Evolutionary conservation across 92 coral and sea anemone species (phyloP), one percentile per base, ranked within the genome.

Genomic region (Parazoanthus darwini): DNA sequence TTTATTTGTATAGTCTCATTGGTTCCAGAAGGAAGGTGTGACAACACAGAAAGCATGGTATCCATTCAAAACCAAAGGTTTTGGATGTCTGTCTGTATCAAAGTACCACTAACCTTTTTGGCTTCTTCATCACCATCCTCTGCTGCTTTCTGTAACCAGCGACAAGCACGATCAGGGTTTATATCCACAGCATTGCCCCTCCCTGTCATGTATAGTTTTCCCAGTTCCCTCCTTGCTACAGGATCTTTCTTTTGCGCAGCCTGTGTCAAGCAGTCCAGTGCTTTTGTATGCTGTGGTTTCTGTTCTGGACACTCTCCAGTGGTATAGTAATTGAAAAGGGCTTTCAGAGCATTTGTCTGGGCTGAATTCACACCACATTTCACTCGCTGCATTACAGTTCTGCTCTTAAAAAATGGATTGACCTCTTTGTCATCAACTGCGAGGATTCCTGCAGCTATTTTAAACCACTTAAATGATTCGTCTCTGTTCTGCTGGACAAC

Each of bases 401-500:
- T 80, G 38, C 83, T 54, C 25, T 80, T 80, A 20, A 13, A 29
- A 23, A 80, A 22, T 78, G 7, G 36, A 80, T 80, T 35, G 29
- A 26, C 39, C 26, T 23, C 22, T 46, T 1, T 26, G 38, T 25
- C 54, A 46, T 50, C 48, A 8, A 1, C 16, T 6, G 38, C 67
- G 13, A 79, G 70, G 43, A 80, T 26, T 33, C 67, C 83, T 10
- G 83, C 83, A 50, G 83, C 83, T 26, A 54, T 80, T 80, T 80
- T 80, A 56, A 80, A 80, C 83, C 83, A 80, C 43, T 80, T 80
- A 59, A 80, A 80, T n/a, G 83, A 54, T 25, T 80, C 83, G 5
- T 80, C 70, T 22, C 83, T 50, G 42, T 80, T 50, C 44, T 80
- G 42, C 13, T 0, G 23, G 22, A 26, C 7, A 44, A 80, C 70